Percentiles rank a stretch among this genome's conserved stretches.
These are phyloP conservation scores for Otus sunia DNA, from an alignment of 2,113 vertebrate species.

Conservation along the genomic window DNA sequence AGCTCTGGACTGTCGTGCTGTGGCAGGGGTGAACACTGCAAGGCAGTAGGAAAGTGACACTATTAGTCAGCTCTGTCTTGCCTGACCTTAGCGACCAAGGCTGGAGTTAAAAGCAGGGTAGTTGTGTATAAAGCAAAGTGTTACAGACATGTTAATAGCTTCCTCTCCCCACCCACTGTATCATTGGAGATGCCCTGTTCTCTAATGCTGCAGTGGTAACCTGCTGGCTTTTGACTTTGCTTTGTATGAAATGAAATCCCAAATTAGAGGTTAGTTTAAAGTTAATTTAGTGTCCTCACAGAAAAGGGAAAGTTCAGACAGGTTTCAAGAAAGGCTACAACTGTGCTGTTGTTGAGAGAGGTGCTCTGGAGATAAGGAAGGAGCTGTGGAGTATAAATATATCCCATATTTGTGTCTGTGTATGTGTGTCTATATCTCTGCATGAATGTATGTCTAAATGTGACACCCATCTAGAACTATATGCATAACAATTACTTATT, in stretches of 20 bases:
- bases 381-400: background rate
- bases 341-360: background rate
- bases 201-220: conserved; percentile 21
- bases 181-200: background rate
- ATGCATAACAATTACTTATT: background rate
- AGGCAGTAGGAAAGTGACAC: background rate
- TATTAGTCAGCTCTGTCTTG: conserved; percentile 40
- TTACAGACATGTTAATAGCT: conserved; percentile 69
- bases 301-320: conserved; percentile 32
- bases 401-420: background rate
- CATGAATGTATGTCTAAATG: background rate
- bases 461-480: background rate
- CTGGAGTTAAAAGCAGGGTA: conserved; percentile 68
- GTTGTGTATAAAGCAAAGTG: conserved; percentile 64
- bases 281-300: conserved; percentile 42
- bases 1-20: background rate
- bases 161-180: conserved; percentile 36
- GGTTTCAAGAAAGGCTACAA: background rate
- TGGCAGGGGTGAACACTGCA: background rate
- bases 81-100: conserved; percentile 47
- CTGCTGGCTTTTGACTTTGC: conserved; percentile 50
- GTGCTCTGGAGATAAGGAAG: background rate
- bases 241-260: conserved; percentile 36
- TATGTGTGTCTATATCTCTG: background rate
- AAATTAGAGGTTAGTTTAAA: conserved; percentile 43